Evolutionary conservation across 2,888 invertebrate species (phyloP), one percentile per base, ranked within the genome.

Genomic region (Melipona beecheii): DNA sequence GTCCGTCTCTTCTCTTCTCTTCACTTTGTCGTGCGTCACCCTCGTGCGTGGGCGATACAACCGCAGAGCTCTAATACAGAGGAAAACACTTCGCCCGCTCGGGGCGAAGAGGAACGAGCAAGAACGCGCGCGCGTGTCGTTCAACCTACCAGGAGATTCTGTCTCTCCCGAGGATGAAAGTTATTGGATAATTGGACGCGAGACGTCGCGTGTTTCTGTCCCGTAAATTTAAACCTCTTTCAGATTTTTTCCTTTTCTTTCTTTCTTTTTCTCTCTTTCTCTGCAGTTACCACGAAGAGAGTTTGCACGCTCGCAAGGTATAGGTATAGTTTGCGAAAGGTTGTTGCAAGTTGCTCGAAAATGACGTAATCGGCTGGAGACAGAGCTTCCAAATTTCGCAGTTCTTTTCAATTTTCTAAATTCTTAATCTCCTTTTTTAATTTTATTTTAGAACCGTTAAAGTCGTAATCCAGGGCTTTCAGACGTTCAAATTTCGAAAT

Each of bases 141-240:
- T 81, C 78, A 73, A 75, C 84, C 36, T 58, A 43, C 73, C 15
- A 4, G 50, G 58, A 24, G 43, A 43, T 43, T 43, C 43, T 49
- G 43, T 50, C 17, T 21, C 24, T 31, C 52, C 50, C 72, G 73
- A 66, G 65, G 9, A 78, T 75, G 66, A 75, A 71, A 82, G 66
- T 78, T 81, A 81, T 82, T 82, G 71, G 78, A 82, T 82, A 84
- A 84, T 84, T 81, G 84, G 27, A 49, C 54, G 19, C 36, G 73
- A 62, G 31, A 52, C 36, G 62, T 24, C 64, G 60, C 70, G 50
- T 75, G 75, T 76, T 56, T 56, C 72, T 72, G 62, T 56, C 81
- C 6, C 76, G 71, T 74, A 74, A 81, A 81, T 77, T 71, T 76
- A 17, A 36, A 43, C 60, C 62, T 49, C 52, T 64, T 64, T 71